A percentile compares a stretch with the other conserved stretches of the same genome.
Evolutionary conservation across 2,113 vertebrate species (phyloP).

Genomic region (Tragulus kanchil): DNA sequence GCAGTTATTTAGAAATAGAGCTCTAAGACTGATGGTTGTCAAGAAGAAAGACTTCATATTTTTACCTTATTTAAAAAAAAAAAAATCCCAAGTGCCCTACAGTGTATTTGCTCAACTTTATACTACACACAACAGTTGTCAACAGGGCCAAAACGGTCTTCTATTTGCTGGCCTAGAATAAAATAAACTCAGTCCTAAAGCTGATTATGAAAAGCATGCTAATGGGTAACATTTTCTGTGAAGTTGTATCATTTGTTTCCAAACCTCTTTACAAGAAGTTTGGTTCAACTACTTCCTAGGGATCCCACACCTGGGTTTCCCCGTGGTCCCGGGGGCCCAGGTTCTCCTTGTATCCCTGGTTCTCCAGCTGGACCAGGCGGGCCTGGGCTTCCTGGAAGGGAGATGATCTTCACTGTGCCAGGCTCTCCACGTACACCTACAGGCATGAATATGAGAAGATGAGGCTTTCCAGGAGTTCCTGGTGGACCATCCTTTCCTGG

Average conservation of each 20-base stretch:
- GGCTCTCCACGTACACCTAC: conserved; percentile 83
- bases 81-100: not conserved
- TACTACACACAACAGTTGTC: not conserved
- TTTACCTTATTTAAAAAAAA: conserved; percentile 36
- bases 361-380: conserved; percentile 87
- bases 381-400: conserved; percentile 88
- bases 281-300: not conserved
- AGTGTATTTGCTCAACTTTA: not conserved
- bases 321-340: conserved; percentile 85
- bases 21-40: not conserved
- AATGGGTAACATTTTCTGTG: not conserved
- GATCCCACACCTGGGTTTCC: conserved; percentile 85
- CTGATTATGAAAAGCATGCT: not conserved
- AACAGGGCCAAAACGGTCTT: not conserved
- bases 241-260: not conserved
- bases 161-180: not conserved
- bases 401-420: conserved; percentile 79
- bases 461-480: conserved; percentile 85
- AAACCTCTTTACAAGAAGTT: not conserved
- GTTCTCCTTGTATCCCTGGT: conserved; percentile 87
- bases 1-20: not conserved
- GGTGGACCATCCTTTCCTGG: conserved; percentile 87
- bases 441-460: conserved; percentile 63
- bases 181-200: not conserved
- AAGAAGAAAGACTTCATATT: not conserved